phyloP scores from a whole-genome alignment of 1,140 invertebrate species.

The Eriocheir sinensis region DNA sequence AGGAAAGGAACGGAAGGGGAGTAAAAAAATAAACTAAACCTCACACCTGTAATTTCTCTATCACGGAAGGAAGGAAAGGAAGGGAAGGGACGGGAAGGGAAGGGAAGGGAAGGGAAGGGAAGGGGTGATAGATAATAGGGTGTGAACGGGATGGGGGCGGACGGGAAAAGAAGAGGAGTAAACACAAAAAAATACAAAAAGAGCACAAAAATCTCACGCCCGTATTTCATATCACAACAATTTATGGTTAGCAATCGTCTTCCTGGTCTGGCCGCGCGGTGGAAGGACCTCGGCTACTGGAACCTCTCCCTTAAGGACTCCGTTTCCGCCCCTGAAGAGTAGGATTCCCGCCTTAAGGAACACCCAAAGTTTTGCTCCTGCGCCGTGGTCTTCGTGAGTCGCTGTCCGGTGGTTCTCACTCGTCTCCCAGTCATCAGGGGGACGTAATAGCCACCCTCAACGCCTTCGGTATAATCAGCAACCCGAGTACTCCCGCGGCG shows the following conservation, averaged over 20 bases:
- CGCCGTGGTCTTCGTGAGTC: neutral
- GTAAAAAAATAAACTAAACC: too few species aligned
- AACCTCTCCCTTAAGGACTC: neutral
- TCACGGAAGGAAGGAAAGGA: neutral
- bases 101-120: too few species aligned
- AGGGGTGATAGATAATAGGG: too few species aligned
- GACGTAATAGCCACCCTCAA: neutral
- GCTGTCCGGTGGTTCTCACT: neutral
- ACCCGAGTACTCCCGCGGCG: neutral
- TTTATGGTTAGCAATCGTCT: neutral
- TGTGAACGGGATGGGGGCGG: neutral
- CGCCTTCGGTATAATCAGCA: neutral
- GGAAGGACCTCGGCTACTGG: neutral
- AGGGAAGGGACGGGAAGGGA: too few species aligned
- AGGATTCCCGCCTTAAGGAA: neutral
- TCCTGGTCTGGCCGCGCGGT: neutral
- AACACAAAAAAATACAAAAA: too few species aligned
- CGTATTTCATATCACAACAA: slow-evolving; percentile 9
- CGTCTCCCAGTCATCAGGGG: neutral
- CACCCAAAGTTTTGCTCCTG: neutral
- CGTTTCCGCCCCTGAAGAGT: neutral
- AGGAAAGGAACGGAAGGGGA: too few species aligned
- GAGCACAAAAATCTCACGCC: neutral
- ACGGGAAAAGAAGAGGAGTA: too few species aligned
- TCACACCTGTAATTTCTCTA: too few species aligned